These are phyloP conservation scores for Carettochelys insculpta DNA, from an alignment of 2,113 vertebrate genomes.

Conservation along the genomic window DNA sequence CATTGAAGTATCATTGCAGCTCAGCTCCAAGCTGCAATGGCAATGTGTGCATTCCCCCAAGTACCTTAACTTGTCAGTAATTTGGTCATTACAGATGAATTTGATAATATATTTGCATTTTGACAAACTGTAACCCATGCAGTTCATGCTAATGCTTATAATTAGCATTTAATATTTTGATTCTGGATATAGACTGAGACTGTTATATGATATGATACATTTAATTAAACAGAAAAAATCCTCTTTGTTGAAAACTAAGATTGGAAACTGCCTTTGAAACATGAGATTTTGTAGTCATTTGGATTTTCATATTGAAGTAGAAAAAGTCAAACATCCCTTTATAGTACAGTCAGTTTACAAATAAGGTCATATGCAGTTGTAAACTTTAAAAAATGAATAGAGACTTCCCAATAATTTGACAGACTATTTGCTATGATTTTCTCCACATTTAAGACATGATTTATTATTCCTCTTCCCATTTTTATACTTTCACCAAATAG, in stretches of 20 bases:
- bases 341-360: not conserved
- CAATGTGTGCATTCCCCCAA: not conserved
- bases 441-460: not conserved
- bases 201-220: not conserved
- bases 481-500: not conserved
- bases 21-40: not conserved
- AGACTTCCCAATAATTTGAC: not conserved
- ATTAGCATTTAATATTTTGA: not conserved
- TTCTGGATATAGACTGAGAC: not conserved
- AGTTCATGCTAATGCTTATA: not conserved
- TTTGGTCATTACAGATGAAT: not conserved
- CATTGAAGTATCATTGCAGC: slow-evolving; percentile 20
- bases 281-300: not conserved
- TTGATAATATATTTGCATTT: not conserved
- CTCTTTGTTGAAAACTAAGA: not conserved
- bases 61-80: slow-evolving; percentile 20
- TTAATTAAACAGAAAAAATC: not conserved
- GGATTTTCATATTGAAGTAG: not conserved
- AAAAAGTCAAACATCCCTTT: not conserved
- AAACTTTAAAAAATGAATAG: not conserved
- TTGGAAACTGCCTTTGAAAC: not conserved
- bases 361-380: not conserved
- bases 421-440: not conserved
- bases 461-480: not conserved
- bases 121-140: not conserved